A percentile compares a stretch with the other conserved stretches of the same genome.
phyloP scores from a whole-genome alignment of 2,888 invertebrate genomes.

The Lobophora halterata region DNA sequence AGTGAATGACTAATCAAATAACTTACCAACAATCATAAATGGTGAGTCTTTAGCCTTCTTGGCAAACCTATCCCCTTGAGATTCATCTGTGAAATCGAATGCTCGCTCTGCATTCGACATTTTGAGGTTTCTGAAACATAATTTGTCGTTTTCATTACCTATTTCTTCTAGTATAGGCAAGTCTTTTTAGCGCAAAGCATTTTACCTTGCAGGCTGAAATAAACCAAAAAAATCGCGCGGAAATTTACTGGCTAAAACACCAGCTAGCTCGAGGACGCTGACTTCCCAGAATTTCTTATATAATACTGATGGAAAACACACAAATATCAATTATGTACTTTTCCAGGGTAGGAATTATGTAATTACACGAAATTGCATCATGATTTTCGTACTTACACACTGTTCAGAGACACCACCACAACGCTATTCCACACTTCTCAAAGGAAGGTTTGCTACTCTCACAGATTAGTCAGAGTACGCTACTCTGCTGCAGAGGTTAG shows the following conservation, averaged over 20 bases:
- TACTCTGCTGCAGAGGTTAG: too few species aligned
- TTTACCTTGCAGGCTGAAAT: background rate
- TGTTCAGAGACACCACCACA: too few species aligned
- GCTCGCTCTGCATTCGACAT: slow-evolving; percentile 61
- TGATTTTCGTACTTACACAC: slow-evolving; percentile 31
- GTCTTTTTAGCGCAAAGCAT: too few species aligned
- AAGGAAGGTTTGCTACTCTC: too few species aligned
- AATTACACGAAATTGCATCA: slow-evolving; percentile 63
- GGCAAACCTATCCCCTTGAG: slow-evolving; percentile 78
- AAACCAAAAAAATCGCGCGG: background rate
- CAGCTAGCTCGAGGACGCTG: background rate
- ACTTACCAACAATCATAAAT: slow-evolving; percentile 86
- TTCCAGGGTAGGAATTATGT: slow-evolving; percentile 46
- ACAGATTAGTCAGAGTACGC: too few species aligned
- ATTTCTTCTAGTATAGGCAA: too few species aligned
- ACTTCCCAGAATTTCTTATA: slow-evolving; percentile 1
- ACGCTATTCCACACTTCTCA: too few species aligned
- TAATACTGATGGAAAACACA: too few species aligned
- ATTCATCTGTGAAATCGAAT: slow-evolving; percentile 77
- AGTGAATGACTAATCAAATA: too few species aligned
- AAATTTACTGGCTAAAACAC: slow-evolving; percentile 14
- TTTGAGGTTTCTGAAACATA: too few species aligned
- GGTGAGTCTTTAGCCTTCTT: slow-evolving; percentile 87
- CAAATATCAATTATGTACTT: background rate
- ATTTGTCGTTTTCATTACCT: too few species aligned